A percentile compares a stretch with the other conserved stretches of the same genome.
phyloP scores from a whole-genome alignment of 2,888 invertebrate species.

The Troides aeacus region DNA sequence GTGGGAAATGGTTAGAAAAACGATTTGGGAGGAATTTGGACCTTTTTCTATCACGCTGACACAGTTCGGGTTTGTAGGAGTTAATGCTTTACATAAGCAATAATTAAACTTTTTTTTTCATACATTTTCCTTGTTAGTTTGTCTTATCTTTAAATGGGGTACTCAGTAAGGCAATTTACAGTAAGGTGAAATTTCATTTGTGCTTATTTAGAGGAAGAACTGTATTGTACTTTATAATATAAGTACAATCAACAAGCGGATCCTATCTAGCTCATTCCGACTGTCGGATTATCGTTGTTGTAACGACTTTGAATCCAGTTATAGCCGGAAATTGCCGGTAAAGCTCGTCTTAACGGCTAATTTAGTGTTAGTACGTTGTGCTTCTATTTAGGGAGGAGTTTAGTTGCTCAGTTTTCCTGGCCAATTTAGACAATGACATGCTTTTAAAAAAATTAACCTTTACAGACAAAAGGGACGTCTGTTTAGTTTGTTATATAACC shows the following conservation, averaged over 20 bases:
- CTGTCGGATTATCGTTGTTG: conserved; percentile 28
- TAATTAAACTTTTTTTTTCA: too few species aligned
- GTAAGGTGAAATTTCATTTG: background rate
- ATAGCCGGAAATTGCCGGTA: conserved; percentile 28
- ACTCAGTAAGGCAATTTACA: too few species aligned
- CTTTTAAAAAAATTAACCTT: too few species aligned
- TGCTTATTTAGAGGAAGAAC: background rate
- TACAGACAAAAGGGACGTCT: too few species aligned
- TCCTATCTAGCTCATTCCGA: conserved; percentile 25
- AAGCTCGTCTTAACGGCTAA: conserved; percentile 28
- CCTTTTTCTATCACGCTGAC: too few species aligned
- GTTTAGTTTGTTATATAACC: too few species aligned
- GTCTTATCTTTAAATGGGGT: too few species aligned
- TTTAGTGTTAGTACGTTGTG: conserved; percentile 24
- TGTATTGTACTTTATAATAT: background rate
- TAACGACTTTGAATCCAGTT: conserved; percentile 28
- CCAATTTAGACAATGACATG: background rate
- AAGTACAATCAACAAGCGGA: conserved; percentile 24
- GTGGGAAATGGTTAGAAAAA: too few species aligned
- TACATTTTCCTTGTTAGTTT: too few species aligned
- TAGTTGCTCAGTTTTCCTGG: conserved; percentile 4
- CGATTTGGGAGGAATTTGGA: too few species aligned
- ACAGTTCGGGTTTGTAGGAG: too few species aligned
- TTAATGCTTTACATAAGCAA: too few species aligned
- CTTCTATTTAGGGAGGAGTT: conserved; percentile 20